Conservation (phyloP, 2,113 vertebrate genomes). For the Mohoua ochrocephala region DNA sequence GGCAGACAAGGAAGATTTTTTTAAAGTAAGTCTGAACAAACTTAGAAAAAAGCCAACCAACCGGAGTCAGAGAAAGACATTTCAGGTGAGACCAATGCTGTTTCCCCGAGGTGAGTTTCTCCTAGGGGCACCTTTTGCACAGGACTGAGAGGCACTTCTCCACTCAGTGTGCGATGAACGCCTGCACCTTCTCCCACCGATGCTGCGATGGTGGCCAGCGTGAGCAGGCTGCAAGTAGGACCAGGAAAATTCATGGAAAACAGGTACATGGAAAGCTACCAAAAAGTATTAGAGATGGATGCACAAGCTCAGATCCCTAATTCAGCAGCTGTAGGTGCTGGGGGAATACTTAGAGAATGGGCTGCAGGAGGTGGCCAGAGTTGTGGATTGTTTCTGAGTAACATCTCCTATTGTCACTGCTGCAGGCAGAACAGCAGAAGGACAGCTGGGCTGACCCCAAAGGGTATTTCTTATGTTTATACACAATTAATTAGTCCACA, state of each 20-base stretch:
- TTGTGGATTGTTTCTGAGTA: background rate
- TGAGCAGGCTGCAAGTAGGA: background rate
- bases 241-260: background rate
- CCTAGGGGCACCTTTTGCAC: background rate
- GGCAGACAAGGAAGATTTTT: background rate
- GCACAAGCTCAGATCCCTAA: background rate
- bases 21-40: background rate
- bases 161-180: background rate
- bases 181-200: background rate
- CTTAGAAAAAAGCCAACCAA: background rate
- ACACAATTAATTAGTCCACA: background rate
- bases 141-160: background rate
- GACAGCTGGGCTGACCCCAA: background rate
- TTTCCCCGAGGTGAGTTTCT: background rate
- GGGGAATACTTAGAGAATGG: background rate
- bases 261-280: background rate
- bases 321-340: background rate
- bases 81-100: background rate
- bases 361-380: background rate
- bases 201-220: accelerated
- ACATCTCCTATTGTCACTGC: background rate
- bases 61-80: background rate
- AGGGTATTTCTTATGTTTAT: background rate
- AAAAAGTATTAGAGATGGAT: background rate
- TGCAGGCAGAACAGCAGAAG: background rate